Evolutionary conservation across 2,888 invertebrate genomes (phyloP).

Genomic region (Tipula helvola): DNA sequence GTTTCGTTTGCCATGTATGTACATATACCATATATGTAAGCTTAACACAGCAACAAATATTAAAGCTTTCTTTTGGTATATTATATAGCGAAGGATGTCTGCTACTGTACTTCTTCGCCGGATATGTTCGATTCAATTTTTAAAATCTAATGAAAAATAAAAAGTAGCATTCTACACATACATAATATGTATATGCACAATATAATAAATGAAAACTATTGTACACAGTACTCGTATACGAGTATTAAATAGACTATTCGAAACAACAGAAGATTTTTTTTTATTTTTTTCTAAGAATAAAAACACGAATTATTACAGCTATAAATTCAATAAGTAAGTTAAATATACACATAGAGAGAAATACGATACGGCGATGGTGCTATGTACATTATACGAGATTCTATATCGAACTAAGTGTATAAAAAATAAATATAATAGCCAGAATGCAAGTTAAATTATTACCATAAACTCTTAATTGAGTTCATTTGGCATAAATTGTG

Average conservation of each 20-base stretch:
- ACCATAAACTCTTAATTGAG: neutral
- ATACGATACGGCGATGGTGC: neutral
- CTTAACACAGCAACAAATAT: neutral
- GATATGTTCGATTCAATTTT: neutral
- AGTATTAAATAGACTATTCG: neutral
- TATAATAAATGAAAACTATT: neutral
- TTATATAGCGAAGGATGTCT: neutral
- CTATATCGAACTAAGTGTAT: neutral
- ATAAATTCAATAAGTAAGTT: neutral
- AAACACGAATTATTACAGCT: neutral
- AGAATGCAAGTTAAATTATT: neutral
- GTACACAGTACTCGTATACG: neutral
- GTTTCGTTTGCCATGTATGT: neutral
- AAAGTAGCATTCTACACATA: neutral
- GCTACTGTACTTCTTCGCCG: neutral
- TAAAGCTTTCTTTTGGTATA: neutral
- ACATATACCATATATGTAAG: neutral
- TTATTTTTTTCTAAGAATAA: neutral
- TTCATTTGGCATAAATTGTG: neutral
- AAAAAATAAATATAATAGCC: neutral
- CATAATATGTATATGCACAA: neutral
- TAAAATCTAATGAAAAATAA: neutral
- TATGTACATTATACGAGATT: neutral
- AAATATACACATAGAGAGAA: neutral
- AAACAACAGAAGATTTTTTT: neutral